Evolutionary conservation across 2,888 invertebrate genomes (phyloP), one percentile per base, ranked within the genome.

Genomic region (Perizoma affinitatum): DNA sequence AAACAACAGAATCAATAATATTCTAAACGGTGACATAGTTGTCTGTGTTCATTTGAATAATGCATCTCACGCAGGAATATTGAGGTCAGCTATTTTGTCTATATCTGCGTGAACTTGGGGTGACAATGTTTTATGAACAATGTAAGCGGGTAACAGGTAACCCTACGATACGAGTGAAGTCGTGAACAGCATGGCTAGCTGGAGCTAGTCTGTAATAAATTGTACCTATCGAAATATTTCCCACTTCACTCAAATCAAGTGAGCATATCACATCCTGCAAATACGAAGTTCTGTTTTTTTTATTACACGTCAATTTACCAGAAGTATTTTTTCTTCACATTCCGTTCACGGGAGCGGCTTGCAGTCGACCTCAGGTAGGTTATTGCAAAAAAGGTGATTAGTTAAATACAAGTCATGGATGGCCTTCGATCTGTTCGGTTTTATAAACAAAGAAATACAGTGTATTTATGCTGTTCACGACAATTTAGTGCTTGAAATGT

Each of bases 321-420:
- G 45, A 50, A 42, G 53, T 43, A 53, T 59, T 62, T 67, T 64
- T 64, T 61, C 51, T 53, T 38, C 1, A 56, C 62, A 69, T 69
- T 66, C 67, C 67, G 58, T 53, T 58, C 50, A 22, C 58, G 54
- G 69, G 69, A 62, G 66, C 54, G 66, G 65, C 60, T 54, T 61
- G 67, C 60, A 58, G 66, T 58, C 50, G 66, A 58, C 69, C 69
- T 69, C 57, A 54, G 58, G 11, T 47, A 22, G 46, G 41, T 53
- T n/a, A n/a, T n/a, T 66, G 69, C 69, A 69, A 67, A 66, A 61
- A 65, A 38, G 41, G 44, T 34, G 44, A 43, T 57, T 44, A 56
- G 46, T 43, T 46, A 11, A 46, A 36, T 49, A 45, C 35, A 54
- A 51, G n/a, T 58, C 58, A 38, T 57, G 48, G 54, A 7, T 38